Base-by-base conservation (phyloP, 2,113 vertebrate genomes). In the Amphilophus citrinellus region DNA sequence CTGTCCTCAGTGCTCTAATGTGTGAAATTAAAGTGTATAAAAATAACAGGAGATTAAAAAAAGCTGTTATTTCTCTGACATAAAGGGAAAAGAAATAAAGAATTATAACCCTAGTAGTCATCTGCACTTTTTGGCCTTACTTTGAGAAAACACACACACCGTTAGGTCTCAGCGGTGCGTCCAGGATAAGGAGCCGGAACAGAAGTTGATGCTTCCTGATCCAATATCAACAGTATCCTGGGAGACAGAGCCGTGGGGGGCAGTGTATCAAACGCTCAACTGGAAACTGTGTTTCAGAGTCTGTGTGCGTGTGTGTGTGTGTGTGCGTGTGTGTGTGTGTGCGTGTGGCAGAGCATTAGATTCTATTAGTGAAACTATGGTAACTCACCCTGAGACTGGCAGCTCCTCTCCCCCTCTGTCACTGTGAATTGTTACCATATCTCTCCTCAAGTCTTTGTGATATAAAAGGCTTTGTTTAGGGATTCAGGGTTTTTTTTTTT, bases 211-310 rank as follows among this genome's bases (percentile, higher is more conserved):
- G 82, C 76, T 77, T 77, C 68, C 87, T 83, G 83, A 86, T 87
- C 88, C 93, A 92, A 84, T 93, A 88, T 92, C 93, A 94, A 88
- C 89, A 76, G 91, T 93, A 84, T 85, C 91, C 94, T 78, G 86
- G 90, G 94, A 89, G 85, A 95, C 86, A 13, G 65, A 91, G 86
- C 80, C 75, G 63, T 30, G 81, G 87, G 87, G 88, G 86, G 80
- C 50, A 80, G 63, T 44, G 68, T 77, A 88, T 87, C 82, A 87
- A 84, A 82, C 92, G 86, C 92, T 83, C 61, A 89, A 76, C 62
- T 17, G 65, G 85, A 84, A 85, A 81, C 30, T 81, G 78, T 76
- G 81, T 82, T 30, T 75, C 62, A 77, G 35, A 5, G 32, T 35
- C 4, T 35, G 35, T 35, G 35, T 35, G 35, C 59, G 56, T 47